Evolutionary conservation across 2,888 invertebrate species (phyloP).

Genomic region (Aphidius colemani): DNA sequence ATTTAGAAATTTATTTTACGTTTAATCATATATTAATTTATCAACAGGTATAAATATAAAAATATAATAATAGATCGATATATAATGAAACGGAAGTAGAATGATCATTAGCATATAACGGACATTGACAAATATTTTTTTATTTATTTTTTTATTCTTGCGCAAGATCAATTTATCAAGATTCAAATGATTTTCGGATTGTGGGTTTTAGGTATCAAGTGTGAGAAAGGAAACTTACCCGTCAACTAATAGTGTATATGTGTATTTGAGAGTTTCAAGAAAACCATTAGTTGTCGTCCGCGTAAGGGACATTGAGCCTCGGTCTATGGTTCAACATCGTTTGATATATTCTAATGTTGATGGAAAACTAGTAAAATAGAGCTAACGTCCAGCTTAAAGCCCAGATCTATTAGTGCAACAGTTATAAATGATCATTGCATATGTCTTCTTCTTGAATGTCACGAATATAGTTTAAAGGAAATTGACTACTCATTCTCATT

Average conservation of each 20-base stretch:
- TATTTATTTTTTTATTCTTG: no score
- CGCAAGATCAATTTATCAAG: no score
- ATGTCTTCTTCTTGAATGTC: constrained; percentile 45
- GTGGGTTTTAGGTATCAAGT: constrained; percentile 32
- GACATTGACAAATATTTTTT: not conserved
- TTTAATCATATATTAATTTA: no score
- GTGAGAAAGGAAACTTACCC: constrained; percentile 17
- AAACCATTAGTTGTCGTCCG: constrained; percentile 36
- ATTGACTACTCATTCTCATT: constrained; percentile 52
- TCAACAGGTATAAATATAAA: no score
- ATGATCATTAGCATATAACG: no score
- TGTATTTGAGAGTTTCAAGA: constrained; percentile 26
- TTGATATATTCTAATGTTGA: constrained; percentile 46
- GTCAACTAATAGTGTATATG: constrained; percentile 8
- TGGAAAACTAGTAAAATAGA: constrained; percentile 55
- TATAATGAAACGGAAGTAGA: no score
- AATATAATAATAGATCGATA: no score
- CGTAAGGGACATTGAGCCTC: constrained; percentile 29
- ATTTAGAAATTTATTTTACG: no score
- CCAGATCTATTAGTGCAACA: constrained; percentile 48
- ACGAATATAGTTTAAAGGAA: constrained; percentile 52
- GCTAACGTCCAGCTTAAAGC: constrained; percentile 37
- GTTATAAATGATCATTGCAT: constrained; percentile 55
- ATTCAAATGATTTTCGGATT: constrained; percentile 37
- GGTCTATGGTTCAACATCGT: constrained; percentile 37